phyloP scores from a whole-genome alignment of 2,113 vertebrate genomes.

The Melanocharis versteri region DNA sequence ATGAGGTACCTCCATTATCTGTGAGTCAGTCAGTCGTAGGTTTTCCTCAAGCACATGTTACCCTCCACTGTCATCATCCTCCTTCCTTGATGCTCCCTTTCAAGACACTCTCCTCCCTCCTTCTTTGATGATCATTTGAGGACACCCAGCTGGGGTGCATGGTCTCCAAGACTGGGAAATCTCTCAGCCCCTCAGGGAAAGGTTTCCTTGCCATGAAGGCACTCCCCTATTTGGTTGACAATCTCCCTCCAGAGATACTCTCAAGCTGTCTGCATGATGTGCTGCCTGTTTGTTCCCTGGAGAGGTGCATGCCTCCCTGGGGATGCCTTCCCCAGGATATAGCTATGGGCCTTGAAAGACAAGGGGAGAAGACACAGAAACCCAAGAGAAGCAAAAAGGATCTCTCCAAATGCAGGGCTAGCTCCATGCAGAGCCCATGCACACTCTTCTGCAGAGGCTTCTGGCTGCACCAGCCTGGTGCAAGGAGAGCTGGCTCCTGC shows the following conservation, averaged over 20 bases:
- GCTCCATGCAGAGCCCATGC: background rate
- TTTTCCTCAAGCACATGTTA: background rate
- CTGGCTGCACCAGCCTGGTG: background rate
- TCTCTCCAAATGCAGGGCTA: background rate
- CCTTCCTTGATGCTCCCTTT: background rate
- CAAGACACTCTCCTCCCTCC: background rate
- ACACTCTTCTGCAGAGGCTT: background rate
- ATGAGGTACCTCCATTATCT: background rate
- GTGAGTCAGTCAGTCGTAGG: background rate
- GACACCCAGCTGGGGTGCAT: background rate
- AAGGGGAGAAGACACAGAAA: background rate
- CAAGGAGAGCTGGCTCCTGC: background rate
- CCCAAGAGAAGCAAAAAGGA: background rate
- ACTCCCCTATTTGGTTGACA: background rate
- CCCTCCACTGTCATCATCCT: background rate
- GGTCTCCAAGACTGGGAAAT: background rate
- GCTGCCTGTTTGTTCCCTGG: background rate
- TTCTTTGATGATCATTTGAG: background rate
- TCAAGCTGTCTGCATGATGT: background rate
- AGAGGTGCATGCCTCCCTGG: background rate
- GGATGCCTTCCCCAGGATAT: background rate
- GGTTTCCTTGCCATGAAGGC: background rate
- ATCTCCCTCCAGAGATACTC: background rate
- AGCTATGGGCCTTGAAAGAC: background rate
- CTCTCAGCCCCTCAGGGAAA: background rate